These are phyloP conservation scores for Drosophila acutilabella DNA, from an alignment of 2,888 invertebrate species.

Conservation along the genomic window DNA sequence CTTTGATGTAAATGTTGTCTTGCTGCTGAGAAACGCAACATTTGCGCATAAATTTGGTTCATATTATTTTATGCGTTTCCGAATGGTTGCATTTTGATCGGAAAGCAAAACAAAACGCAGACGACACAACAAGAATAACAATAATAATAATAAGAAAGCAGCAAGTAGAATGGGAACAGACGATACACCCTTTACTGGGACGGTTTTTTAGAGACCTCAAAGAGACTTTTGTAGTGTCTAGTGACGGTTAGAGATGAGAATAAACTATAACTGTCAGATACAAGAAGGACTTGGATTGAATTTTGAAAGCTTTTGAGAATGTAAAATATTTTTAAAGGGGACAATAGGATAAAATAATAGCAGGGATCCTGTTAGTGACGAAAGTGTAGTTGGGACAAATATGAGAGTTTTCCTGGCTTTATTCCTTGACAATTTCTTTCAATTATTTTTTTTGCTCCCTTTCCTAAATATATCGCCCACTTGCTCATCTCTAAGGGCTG, in stretches of 20 bases:
- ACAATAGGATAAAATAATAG: too few relatives aligned
- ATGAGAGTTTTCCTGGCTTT: too few relatives aligned
- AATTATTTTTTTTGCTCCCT: neutral
- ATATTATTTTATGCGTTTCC: slow-evolving; percentile 79
- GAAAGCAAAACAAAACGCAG: slow-evolving; percentile 68
- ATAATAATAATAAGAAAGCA: neutral
- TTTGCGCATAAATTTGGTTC: slow-evolving; percentile 73
- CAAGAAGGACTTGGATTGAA: too few relatives aligned
- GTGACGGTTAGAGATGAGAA: slow-evolving; percentile 30
- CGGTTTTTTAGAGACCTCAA: slow-evolving; percentile 14
- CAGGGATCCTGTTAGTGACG: too few relatives aligned
- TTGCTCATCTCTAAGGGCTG: slow-evolving; percentile 34
- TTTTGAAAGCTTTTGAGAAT: too few relatives aligned
- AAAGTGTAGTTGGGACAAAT: too few relatives aligned
- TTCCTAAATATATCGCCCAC: slow-evolving; percentile 7
- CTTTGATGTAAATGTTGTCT: slow-evolving; percentile 20
- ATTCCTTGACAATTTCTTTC: neutral
- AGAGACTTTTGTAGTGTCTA: slow-evolving; percentile 29
- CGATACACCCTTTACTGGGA: neutral
- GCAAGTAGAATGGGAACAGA: neutral
- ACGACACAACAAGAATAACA: slow-evolving; percentile 43
- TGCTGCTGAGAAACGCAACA: slow-evolving; percentile 65
- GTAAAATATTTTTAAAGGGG: too few relatives aligned
- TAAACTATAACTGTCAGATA: neutral
- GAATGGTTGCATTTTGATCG: slow-evolving; percentile 72